Evolutionary conservation across 2,797 vertebrate species (phyloP), one percentile per base, ranked within the genome.

Genomic region (Jordanella pulchra): DNA sequence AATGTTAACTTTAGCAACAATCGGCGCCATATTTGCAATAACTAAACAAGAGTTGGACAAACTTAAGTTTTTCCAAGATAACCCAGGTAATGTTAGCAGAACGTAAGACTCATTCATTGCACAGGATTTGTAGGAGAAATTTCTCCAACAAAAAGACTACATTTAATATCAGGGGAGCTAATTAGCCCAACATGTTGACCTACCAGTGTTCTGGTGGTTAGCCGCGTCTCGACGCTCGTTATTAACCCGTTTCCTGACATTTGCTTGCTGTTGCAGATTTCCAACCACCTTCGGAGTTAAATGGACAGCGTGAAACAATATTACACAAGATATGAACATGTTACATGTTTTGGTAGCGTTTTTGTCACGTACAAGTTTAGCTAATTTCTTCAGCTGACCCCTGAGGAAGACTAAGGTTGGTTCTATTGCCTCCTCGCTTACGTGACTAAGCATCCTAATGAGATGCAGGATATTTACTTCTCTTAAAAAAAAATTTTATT

Each of bases 171-270:
- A 21, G 32, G 56, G 10, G 3, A 44, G 60, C 60, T 63, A 63
- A 63, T 25, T 25, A 63, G 23, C 23, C 35, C 39, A 42, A 1
- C 58, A 3, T 4, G 0, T 28, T 17, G 45, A 61, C 88, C 61
- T 42, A 92, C 91, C 71, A 51, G 53, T 23, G 39, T 30, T 50
- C 23, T 73, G 13, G 1, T 73, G 73, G 0, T 83, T 78, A 0
- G 30, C 1, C 82, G 3, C 71, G 77, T 69, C 45, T 21, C 65
- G 55, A 82, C 39, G 2, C 44, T 60, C 32, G 63, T 17, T 1
- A 63, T 35, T 0, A 87, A 51, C 4, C 87, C 88, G 85, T 91
- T 90, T 10, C 32, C 15, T 0, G 84, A 63, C 90, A 91, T 91
- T 61, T 73, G 7, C 5, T 1, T 0, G 23, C 1, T 3, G 1